Base-by-base conservation (phyloP, 2,113 vertebrate genomes). In the Heliornis fulica region DNA sequence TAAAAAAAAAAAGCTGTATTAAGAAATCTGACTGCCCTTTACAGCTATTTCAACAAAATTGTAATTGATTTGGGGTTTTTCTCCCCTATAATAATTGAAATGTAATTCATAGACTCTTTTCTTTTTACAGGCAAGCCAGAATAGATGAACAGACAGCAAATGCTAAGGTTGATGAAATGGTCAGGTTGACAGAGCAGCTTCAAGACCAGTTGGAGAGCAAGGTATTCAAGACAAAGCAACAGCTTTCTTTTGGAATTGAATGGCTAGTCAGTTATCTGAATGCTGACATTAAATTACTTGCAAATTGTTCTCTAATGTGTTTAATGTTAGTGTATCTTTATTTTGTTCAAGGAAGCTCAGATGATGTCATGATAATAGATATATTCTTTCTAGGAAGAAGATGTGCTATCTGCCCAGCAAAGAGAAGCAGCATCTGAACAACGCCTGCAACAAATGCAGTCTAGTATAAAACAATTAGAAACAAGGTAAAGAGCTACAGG, bases 161-260 rank as follows among this genome's bases (percentile, higher is more conserved):
- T 41, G 94, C 97, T 40, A 99, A 99, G 94, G 97, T 98, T 89
- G 98, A 98, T 72, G 99, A 99, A 97, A 98, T 99, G 98, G 98
- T 97, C 57, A 98, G 96, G 80, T 56, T 98, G 71, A 85, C 97
- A 46, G 98, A 99, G 95, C 98, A 87, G 53, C 90, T 99, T 88
- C 98, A 98, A 93, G 97, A 95, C n/a, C 98, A 99, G 25, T 87
- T 99, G 87, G 97, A 98, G 71, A 98, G 97, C 96, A 98, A 97
- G 98, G 99, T 99, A 97, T 85, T 96, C 10, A 20, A 54, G 45
- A 63, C 40, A 56, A 63, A 56, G 32, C 15, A 70, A 8, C 61
- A 0, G 51, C 46, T 84, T 61, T 45, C n/a, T 76, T 0, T 83
- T 83, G 64, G 32, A 70, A 7, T 2, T 57, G 25, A 80, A 48